phyloP scores from a whole-genome alignment of 2,113 vertebrate species.

The Sula dactylatra region DNA sequence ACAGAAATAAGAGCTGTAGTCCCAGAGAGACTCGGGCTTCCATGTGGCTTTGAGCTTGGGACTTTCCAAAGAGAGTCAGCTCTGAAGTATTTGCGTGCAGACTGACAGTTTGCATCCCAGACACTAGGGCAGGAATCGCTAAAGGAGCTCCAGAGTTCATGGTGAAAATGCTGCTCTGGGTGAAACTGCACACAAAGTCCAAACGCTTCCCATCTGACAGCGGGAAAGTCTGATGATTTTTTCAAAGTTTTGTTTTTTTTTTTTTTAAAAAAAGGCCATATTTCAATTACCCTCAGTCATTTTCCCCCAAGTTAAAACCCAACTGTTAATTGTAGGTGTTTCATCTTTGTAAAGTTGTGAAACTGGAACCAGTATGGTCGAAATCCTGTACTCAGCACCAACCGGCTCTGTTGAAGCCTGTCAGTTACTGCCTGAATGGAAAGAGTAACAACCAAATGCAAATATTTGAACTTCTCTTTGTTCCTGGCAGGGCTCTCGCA shows the following conservation, averaged over 20 bases:
- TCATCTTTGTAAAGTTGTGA: background rate
- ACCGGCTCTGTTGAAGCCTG: background rate
- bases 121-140: background rate
- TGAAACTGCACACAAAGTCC: background rate
- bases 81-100: background rate
- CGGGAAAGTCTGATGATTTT: background rate
- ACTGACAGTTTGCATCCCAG: background rate
- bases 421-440: background rate
- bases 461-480: slow-evolving; percentile 55
- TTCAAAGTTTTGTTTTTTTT: background rate
- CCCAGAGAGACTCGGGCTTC: background rate
- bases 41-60: background rate
- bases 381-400: background rate
- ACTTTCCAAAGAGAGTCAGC: background rate
- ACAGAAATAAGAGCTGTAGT: background rate
- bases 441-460: slow-evolving; percentile 29
- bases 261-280: background rate
- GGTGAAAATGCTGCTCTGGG: background rate
- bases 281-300: background rate
- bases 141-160: background rate
- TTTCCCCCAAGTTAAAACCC: background rate
- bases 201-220: background rate
- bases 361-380: background rate
- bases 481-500: background rate
- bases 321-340: background rate